Evolutionary conservation across 2,797 vertebrate species (phyloP).

Genomic region (Poecilia picta): DNA sequence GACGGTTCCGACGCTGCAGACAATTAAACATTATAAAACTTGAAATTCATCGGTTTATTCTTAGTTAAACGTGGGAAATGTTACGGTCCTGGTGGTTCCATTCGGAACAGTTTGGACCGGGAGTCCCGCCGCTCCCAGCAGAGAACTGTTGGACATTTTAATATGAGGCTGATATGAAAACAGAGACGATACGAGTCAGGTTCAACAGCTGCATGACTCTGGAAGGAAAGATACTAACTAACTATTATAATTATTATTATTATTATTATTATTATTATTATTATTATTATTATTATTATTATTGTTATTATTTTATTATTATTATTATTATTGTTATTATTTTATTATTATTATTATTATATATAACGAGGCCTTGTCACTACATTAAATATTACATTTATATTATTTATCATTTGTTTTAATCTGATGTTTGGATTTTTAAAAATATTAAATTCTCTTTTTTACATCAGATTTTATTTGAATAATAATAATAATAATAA

Average conservation of each 20-base stretch:
- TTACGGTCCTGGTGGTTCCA: neutral
- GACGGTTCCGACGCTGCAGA: neutral
- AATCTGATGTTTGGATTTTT: neutral
- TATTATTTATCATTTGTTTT: neutral
- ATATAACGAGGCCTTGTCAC: neutral
- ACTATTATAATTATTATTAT: too few species aligned
- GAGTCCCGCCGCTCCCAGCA: neutral
- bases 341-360: conserved; percentile 1
- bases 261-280: neutral
- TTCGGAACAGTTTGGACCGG: neutral
- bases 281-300: neutral
- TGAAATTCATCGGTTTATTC: neutral
- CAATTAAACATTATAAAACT: neutral
- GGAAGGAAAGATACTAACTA: neutral
- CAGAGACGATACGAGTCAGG: neutral
- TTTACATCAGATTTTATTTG: neutral
- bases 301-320: too few species aligned
- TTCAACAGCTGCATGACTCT: neutral
- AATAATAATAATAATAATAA: too few species aligned
- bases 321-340: too few species aligned
- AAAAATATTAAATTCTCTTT: neutral
- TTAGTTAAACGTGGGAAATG: neutral
- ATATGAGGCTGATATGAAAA: conserved; percentile 24
- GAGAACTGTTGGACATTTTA: conserved; percentile 32
- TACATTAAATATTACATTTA: neutral